Evolutionary conservation across 2,888 invertebrate genomes (phyloP).

Genomic region (Acholoe squamosa): DNA sequence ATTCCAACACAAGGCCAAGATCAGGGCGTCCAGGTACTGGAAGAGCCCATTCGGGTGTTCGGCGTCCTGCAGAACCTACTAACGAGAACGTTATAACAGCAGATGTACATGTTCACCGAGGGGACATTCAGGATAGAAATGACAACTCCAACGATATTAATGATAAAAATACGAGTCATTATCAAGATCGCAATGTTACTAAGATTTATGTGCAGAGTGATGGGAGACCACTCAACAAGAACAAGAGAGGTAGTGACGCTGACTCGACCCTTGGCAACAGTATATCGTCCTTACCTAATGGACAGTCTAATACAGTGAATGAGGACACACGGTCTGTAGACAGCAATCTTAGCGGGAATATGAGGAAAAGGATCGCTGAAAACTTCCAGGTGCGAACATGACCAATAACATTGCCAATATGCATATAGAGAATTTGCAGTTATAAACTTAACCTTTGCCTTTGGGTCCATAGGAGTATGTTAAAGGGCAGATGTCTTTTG

Average conservation of each 20-base stretch:
- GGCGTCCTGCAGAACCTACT: not conserved
- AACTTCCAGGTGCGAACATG: conserved; percentile 5
- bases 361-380: not conserved
- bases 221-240: not conserved
- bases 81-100: not conserved
- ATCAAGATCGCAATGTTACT: not conserved
- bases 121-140: not conserved
- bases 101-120: not conserved
- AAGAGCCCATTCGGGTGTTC: not conserved
- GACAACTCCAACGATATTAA: not conserved
- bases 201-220: conserved; percentile 29
- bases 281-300: not conserved
- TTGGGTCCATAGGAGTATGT: too few relatives aligned
- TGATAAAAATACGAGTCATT: too few relatives aligned
- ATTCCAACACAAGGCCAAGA: not conserved
- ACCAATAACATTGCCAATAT: not conserved
- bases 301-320: not conserved
- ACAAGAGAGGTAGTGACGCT: not conserved
- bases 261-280: not conserved
- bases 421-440: too few relatives aligned
- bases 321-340: not conserved
- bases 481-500: too few relatives aligned
- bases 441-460: too few relatives aligned
- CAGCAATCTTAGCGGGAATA: not conserved
- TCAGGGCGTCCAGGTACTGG: not conserved